phyloP scores from a whole-genome alignment of 2,113 vertebrate genomes.

The Vidua macroura region DNA sequence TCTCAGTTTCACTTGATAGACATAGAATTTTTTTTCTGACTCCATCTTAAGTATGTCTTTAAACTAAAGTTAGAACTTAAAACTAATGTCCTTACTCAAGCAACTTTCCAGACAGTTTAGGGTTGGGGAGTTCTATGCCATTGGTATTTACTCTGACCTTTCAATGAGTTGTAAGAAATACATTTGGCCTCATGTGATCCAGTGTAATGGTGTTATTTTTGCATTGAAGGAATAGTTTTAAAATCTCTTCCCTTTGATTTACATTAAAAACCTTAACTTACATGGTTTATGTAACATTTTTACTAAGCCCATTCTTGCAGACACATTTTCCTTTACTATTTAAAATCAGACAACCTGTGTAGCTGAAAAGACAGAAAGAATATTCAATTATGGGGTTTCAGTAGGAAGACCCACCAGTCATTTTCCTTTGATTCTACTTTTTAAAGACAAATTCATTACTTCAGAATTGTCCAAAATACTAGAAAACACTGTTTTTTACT shows the following conservation, averaged over 20 bases:
- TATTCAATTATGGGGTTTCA: not conserved
- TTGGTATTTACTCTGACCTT: not conserved
- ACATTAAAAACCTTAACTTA: not conserved
- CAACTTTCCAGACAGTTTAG: not conserved
- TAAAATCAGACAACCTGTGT: not conserved
- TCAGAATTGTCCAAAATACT: not conserved
- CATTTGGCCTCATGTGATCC: not conserved
- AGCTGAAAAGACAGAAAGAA: not conserved
- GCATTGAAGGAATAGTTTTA: not conserved
- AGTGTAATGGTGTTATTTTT: not conserved
- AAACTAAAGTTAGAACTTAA: not conserved
- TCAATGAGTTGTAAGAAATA: not conserved
- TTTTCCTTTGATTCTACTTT: not conserved
- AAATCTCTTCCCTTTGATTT: not conserved
- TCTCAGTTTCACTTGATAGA: not conserved
- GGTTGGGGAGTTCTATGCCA: not conserved
- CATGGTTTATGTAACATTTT: not conserved
- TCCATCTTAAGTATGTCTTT: not conserved
- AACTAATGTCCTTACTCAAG: not conserved
- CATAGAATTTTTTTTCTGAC: not conserved
- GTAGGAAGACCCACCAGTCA: not conserved
- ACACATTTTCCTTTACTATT: not conserved
- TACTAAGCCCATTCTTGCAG: not conserved
- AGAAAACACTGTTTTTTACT: not conserved
- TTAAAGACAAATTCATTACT: not conserved